A percentile compares a stretch with the other conserved stretches of the same genome.
Evolutionary conservation across 2,888 invertebrate species (phyloP).

Genomic region (Elegia similella): DNA sequence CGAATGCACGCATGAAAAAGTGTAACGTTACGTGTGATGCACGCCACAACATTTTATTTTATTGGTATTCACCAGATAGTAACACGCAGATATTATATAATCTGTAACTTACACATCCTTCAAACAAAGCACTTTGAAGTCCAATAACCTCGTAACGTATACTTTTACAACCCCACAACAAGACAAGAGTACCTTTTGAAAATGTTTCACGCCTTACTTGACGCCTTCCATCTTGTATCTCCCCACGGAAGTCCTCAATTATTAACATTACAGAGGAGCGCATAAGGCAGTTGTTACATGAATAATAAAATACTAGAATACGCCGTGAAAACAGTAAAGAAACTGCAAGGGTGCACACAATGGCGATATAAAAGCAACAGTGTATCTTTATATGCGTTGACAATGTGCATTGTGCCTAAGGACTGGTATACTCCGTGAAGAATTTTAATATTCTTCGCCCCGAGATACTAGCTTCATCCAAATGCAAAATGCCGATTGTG

Average conservation of each 20-base stretch:
- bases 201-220: slow-evolving; percentile 40
- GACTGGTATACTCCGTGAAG: slow-evolving; percentile 31
- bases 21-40: no score
- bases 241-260: slow-evolving; percentile 68
- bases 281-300: slow-evolving; percentile 70
- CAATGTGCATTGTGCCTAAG: slow-evolving; percentile 74
- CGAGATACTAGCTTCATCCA: slow-evolving; percentile 47
- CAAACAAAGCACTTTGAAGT: not conserved
- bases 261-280: slow-evolving; percentile 68
- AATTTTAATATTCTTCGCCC: slow-evolving; percentile 52
- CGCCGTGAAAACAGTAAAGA: slow-evolving; percentile 68
- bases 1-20: no score
- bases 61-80: no score
- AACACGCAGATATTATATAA: no score
- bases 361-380: slow-evolving; percentile 74
- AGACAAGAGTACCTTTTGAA: slow-evolving; percentile 34
- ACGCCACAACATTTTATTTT: no score
- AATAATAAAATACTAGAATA: slow-evolving; percentile 75
- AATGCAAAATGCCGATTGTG: slow-evolving; percentile 1
- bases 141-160: not conserved
- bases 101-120: not conserved
- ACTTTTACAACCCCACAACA: slow-evolving; percentile 1
- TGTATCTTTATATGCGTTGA: slow-evolving; percentile 75
- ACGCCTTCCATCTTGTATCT: slow-evolving; percentile 17
- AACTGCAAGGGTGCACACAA: slow-evolving; percentile 68